phyloP scores from a whole-genome alignment of 2,797 vertebrate genomes.

The Chloroceryle amazona region DNA sequence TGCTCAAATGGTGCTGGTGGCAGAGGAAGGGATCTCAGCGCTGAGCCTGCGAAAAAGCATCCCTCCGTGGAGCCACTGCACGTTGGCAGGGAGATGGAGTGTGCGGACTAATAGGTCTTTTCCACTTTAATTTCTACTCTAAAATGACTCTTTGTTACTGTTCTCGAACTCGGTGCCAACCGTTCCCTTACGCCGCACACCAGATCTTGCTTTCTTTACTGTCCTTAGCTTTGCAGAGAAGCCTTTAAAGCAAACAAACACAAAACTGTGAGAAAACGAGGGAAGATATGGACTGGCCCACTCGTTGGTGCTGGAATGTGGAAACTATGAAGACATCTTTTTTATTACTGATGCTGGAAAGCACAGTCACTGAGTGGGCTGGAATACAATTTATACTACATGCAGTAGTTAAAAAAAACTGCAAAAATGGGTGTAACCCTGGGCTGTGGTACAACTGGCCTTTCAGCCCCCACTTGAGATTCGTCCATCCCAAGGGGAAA shows the following conservation, averaged over 20 bases:
- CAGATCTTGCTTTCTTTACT: conserved; percentile 40
- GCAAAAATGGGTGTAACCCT: conserved; percentile 86
- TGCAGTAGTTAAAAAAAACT: conserved; percentile 77
- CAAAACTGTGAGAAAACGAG: conserved; percentile 81
- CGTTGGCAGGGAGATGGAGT: not conserved
- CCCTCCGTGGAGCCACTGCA: not conserved
- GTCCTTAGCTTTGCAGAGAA: conserved; percentile 64
- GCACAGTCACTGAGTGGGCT: conserved; percentile 73
- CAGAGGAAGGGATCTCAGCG: not conserved
- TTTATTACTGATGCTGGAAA: conserved; percentile 80
- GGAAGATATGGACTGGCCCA: conserved; percentile 75
- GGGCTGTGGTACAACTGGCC: conserved; percentile 84
- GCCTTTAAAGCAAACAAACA: conserved; percentile 81
- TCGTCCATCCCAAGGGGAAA: conserved; percentile 82
- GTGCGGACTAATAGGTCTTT: conserved; percentile 59
- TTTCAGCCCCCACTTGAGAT: conserved; percentile 84
- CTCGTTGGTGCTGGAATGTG: conserved; percentile 78
- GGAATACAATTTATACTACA: conserved; percentile 72
- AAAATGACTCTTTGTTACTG: conserved; percentile 57
- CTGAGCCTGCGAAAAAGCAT: conserved; percentile 1
- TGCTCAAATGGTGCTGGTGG: fast-evolving
- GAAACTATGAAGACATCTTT: conserved; percentile 82
- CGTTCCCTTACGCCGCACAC: conserved; percentile 36
- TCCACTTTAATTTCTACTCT: conserved; percentile 69
- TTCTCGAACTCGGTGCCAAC: conserved; percentile 54